Evolutionary conservation across 2,797 vertebrate genomes (phyloP).

Genomic region (Pteropus rufus): DNA sequence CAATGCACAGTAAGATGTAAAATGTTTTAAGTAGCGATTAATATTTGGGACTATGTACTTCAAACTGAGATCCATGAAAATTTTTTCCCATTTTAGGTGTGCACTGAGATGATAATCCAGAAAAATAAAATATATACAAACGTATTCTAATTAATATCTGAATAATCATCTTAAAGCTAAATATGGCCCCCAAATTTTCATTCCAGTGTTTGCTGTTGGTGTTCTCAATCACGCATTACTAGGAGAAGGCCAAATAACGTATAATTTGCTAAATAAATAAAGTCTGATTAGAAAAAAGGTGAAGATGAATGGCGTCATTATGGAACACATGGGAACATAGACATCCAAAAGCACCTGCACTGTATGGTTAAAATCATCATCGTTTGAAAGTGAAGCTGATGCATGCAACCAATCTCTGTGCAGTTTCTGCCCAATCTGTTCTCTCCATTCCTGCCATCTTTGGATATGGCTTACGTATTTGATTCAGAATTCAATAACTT

Average conservation of each 20-base stretch:
- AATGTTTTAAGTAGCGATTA: neutral
- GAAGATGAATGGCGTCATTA: neutral
- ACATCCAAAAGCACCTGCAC: neutral
- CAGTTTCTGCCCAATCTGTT: neutral
- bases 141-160: slow-evolving; percentile 25
- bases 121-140: neutral
- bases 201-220: neutral
- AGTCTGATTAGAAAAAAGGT: neutral
- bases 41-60: neutral
- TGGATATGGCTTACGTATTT: neutral
- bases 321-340: neutral
- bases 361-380: neutral
- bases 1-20: neutral
- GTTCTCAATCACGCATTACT: neutral
- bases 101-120: neutral
- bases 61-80: neutral
- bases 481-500: slow-evolving; percentile 41
- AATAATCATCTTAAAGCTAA: slow-evolving; percentile 22
- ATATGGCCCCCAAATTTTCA: neutral
- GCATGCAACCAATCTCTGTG: neutral
- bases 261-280: neutral
- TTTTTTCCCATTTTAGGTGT: neutral
- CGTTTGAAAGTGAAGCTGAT: neutral
- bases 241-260: slow-evolving; percentile 27
- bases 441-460: slow-evolving; percentile 4